A percentile compares a stretch with the other conserved stretches of the same genome.
These are phyloP conservation scores for Epiblema foenella DNA, from an alignment of 2,888 invertebrate genomes.

Conservation along the genomic window DNA sequence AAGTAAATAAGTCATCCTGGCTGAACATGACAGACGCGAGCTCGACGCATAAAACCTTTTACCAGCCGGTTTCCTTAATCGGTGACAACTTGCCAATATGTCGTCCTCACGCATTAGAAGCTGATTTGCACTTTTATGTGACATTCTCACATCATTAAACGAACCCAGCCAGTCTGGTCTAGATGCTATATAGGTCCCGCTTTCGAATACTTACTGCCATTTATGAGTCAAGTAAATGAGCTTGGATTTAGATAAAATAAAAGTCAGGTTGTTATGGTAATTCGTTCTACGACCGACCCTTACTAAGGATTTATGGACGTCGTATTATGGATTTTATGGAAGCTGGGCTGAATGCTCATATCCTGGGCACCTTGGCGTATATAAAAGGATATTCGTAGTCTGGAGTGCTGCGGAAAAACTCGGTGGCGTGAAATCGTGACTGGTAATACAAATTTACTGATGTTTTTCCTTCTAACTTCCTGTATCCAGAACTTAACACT, in stretches of 20 bases:
- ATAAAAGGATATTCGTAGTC: slow-evolving; percentile 16
- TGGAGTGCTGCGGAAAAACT: slow-evolving; percentile 2
- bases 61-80: slow-evolving; percentile 39
- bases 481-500: background rate
- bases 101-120: slow-evolving; percentile 43
- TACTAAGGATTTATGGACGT: slow-evolving; percentile 20
- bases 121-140: slow-evolving; percentile 46
- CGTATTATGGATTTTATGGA: slow-evolving; percentile 28
- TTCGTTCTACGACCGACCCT: slow-evolving; percentile 23
- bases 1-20: background rate
- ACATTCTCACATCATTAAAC: slow-evolving; percentile 45
- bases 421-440: background rate
- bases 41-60: slow-evolving; percentile 33
- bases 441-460: background rate
- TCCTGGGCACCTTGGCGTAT: slow-evolving; percentile 18
- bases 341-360: slow-evolving; percentile 1
- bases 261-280: slow-evolving; percentile 34
- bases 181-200: slow-evolving; percentile 42
- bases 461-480: slow-evolving; percentile 2
- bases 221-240: slow-evolving; percentile 30
- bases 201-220: slow-evolving; percentile 39
- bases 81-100: slow-evolving; percentile 33
- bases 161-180: slow-evolving; percentile 38
- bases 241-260: slow-evolving; percentile 26
- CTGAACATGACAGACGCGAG: slow-evolving; percentile 9